phyloP scores from a whole-genome alignment of 1,140 invertebrate genomes.

The Hypothenemus hampei region DNA sequence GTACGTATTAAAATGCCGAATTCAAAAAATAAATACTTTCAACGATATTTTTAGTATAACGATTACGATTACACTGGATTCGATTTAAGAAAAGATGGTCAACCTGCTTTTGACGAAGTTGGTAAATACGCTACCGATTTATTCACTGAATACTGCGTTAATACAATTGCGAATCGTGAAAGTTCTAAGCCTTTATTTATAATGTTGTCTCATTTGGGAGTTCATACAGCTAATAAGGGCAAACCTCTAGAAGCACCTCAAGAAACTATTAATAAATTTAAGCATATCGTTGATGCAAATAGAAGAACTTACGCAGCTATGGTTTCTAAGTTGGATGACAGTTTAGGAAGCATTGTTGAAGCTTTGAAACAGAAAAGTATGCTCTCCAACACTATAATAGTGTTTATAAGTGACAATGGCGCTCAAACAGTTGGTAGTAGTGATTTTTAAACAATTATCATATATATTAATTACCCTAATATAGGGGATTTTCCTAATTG shows the following conservation, averaged over 20 bases:
- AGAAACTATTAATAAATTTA: constrained; percentile 58
- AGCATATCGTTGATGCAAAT: constrained; percentile 59
- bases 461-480: constrained; percentile 1
- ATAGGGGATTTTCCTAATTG: constrained; percentile 47
- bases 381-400: constrained; percentile 62
- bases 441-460: neutral
- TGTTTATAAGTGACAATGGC: constrained; percentile 69
- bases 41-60: constrained; percentile 37
- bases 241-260: constrained; percentile 57
- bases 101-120: constrained; percentile 54
- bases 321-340: constrained; percentile 66
- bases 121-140: constrained; percentile 66
- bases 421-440: constrained; percentile 46
- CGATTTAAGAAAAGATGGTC: constrained; percentile 58
- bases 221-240: constrained; percentile 58
- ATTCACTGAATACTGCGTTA: constrained; percentile 60
- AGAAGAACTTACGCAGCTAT: constrained; percentile 66
- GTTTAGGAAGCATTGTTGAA: constrained; percentile 59
- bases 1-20: constrained; percentile 40
- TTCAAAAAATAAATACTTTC: neutral
- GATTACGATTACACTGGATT: constrained; percentile 58
- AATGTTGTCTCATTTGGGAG: constrained; percentile 62
- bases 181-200: constrained; percentile 59
- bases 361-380: constrained; percentile 55
- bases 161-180: constrained; percentile 56